phyloP scores from a whole-genome alignment of 1,140 invertebrate species.

The Pomacea maculata region DNA sequence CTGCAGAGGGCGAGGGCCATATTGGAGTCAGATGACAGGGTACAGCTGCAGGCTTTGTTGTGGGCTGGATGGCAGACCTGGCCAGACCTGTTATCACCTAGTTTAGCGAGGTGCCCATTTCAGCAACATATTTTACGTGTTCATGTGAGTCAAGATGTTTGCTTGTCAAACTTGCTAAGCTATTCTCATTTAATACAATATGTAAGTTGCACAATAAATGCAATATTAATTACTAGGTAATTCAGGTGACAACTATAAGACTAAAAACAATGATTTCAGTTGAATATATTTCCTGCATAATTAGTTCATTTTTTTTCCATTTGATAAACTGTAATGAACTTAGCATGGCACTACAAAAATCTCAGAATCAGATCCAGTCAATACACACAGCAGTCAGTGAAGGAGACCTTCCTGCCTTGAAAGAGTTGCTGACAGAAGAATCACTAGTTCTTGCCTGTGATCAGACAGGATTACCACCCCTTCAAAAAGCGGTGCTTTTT shows the following conservation, averaged over 20 bases:
- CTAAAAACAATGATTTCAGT: background rate
- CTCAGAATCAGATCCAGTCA: constrained; percentile 35
- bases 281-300: background rate
- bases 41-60: constrained; percentile 30
- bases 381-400: constrained; percentile 39
- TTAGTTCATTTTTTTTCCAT: background rate
- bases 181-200: too few relatives aligned
- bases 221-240: too few relatives aligned
- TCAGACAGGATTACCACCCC: constrained; percentile 38
- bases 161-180: background rate
- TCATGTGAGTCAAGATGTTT: too few relatives aligned
- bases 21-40: constrained; percentile 19
- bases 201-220: too few relatives aligned
- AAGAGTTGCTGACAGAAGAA: constrained; percentile 34
- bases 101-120: too few relatives aligned
- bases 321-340: background rate
- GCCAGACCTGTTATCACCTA: constrained; percentile 11
- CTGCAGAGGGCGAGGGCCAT: constrained; percentile 19
- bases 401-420: constrained; percentile 28
- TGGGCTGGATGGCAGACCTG: constrained; percentile 39
- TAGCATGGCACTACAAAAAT: background rate
- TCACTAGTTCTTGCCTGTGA: constrained; percentile 29
- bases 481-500: constrained; percentile 47
- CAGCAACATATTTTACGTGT: too few relatives aligned
- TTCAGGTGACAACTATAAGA: too few relatives aligned